Conservation (phyloP, 2,797 vertebrate genomes). For the Tinamus major region DNA sequence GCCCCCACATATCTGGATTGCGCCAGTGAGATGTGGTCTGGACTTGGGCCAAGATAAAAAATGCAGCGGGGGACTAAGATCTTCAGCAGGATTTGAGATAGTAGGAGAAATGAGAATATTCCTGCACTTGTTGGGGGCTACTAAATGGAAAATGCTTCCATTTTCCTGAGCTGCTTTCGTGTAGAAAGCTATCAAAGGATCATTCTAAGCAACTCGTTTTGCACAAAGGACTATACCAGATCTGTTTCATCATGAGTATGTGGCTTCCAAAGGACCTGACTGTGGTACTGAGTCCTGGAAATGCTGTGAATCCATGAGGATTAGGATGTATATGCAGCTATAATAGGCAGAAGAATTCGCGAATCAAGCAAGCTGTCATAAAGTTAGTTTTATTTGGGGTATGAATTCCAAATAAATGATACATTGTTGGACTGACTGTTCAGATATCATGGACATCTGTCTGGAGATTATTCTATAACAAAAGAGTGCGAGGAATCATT, state of each 20-base stretch:
- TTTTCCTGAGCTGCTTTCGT: not conserved
- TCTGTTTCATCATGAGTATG: not conserved
- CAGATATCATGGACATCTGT: constrained; percentile 22
- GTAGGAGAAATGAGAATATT: not conserved
- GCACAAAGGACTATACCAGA: not conserved
- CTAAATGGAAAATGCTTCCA: not conserved
- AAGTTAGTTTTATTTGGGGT: not conserved
- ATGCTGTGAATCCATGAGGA: not conserved
- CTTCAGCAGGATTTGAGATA: not conserved
- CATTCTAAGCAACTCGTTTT: not conserved
- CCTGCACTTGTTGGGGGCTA: not conserved
- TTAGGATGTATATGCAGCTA: not conserved
- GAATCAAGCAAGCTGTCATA: not conserved
- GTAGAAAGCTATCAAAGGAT: not conserved
- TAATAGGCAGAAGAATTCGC: not conserved
- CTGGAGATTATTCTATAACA: constrained; percentile 55
- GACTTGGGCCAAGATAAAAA: not conserved
- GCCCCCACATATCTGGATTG: rapidly evolving
- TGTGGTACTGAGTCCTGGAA: not conserved
- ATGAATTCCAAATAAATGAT: constrained; percentile 35
- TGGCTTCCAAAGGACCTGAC: not conserved
- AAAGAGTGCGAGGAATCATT: constrained; percentile 66
- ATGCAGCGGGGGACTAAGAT: not conserved
- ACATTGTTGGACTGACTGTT: not conserved
- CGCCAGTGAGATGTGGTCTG: rapidly evolving